Percentiles rank a stretch among this genome's conserved stretches.
These are phyloP conservation scores for Tyto alba DNA, from an alignment of 2,113 vertebrate species.

Conservation along the genomic window DNA sequence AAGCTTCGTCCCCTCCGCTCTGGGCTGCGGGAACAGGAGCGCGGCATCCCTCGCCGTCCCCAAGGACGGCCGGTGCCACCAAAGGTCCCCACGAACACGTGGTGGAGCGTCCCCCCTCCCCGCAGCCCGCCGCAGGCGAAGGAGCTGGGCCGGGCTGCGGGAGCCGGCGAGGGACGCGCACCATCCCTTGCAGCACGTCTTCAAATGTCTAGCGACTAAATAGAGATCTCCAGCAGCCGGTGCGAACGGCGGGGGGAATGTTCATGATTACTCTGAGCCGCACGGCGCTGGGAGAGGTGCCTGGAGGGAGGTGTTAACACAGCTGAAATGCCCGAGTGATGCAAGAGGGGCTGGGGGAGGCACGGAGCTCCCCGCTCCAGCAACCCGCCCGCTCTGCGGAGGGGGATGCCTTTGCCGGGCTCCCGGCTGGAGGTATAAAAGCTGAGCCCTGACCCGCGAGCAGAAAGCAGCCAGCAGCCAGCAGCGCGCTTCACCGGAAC, in stretches of 20 bases:
- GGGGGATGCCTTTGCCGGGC: background rate
- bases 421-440: background rate
- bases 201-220: slow-evolving; percentile 48
- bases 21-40: background rate
- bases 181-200: background rate
- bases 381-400: no score
- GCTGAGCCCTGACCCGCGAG: fast-evolving
- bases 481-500: no score
- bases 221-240: slow-evolving; percentile 21
- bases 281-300: background rate
- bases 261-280: background rate
- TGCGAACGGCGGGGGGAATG: slow-evolving; percentile 59
- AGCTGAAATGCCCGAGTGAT: background rate
- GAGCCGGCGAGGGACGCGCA: background rate
- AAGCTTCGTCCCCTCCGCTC: background rate
- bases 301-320: background rate
- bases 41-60: background rate
- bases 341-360: background rate
- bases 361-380: background rate
- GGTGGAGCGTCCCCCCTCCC: background rate
- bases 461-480: no score
- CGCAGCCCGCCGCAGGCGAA: no score
- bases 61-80: fast-evolving
- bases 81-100: fast-evolving
- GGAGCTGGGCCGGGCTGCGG: background rate